Evolutionary conservation across 23 tunicate species (phyloP).

Genomic region (Ascidia mentula): DNA sequence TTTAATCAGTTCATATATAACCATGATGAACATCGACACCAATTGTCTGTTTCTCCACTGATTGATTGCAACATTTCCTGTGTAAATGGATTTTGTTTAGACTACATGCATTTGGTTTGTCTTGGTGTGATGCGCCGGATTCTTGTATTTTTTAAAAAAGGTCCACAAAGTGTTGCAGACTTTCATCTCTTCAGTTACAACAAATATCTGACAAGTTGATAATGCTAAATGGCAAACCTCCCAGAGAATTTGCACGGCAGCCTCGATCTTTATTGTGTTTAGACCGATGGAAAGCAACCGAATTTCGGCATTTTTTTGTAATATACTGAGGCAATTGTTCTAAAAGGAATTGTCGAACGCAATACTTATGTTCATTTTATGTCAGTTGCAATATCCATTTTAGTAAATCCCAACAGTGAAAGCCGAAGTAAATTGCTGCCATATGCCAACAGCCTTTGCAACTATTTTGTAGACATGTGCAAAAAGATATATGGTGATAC

Average conservation of each 20-base stretch:
- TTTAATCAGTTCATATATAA: too few species aligned
- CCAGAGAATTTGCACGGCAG: neutral
- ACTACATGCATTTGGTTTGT: neutral
- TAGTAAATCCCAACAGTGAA: neutral
- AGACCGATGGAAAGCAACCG: neutral
- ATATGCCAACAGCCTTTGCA: slow-evolving; percentile 1
- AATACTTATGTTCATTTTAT: neutral
- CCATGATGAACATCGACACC: too few species aligned
- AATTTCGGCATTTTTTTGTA: neutral
- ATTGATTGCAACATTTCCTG: neutral
- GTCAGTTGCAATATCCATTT: neutral
- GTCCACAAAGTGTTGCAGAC: neutral
- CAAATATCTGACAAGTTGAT: neutral
- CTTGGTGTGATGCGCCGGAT: neutral
- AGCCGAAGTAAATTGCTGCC: neutral
- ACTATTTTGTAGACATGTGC: neutral
- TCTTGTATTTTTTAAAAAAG: neutral
- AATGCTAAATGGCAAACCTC: neutral
- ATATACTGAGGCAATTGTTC: neutral
- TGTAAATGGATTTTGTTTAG: neutral
- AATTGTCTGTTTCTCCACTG: neutral
- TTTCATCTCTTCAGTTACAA: neutral
- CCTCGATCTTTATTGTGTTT: neutral
- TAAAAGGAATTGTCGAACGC: neutral
- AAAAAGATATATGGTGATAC: neutral